Evolutionary conservation across 1,140 invertebrate genomes (phyloP), one percentile per base, ranked within the genome.

Genomic region (Arctopsyche grandis): DNA sequence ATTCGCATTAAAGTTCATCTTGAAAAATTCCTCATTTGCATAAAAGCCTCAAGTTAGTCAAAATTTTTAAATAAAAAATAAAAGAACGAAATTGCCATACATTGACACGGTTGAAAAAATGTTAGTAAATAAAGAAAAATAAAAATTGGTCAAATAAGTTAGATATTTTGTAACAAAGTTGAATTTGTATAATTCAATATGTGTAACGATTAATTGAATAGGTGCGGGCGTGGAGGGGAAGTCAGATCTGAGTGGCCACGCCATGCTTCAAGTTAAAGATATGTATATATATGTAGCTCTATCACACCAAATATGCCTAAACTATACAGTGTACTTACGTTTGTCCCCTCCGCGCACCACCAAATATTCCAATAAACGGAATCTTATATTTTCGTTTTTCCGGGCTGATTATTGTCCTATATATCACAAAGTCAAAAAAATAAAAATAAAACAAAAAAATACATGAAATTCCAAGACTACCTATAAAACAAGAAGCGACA

Each of bases 381-480:
- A 60, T 69, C 75, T 52, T 80, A 80, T 22, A 80, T 75, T 80
- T 82, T 82, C 77, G 48, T 77, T 80, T 82, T 44, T 75, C 77
- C 16, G 76, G 48, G 14, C 71, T 79, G 58, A 78, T 70, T 60
- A 82, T 74, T 79, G 19, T 69, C 81, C 81, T 82, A 82, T 71
- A 76, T 71, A 71, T 1, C 66, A 80, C 52, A 82, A 80, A 58
- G 77, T 82, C 10, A 66, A 26, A 66, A 66, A 73, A n/a, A 24
- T 0, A 46, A 71, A 71, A 71, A 71, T 71, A 71, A 71, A 14
- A 46, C 14, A 19, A 46, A 71, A 71, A 46, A 71, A 71, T 5
- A 46, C 12, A 71, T 21, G 16, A 71, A 71, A 66, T 7, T 7
- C 29, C 29, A 38, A 38, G 29, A 4, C 29, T 38, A n/a, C n/a